Evolutionary conservation across 2,888 invertebrate genomes (phyloP), one percentile per base, ranked within the genome.

Genomic region (Netelia fuscicornis): DNA sequence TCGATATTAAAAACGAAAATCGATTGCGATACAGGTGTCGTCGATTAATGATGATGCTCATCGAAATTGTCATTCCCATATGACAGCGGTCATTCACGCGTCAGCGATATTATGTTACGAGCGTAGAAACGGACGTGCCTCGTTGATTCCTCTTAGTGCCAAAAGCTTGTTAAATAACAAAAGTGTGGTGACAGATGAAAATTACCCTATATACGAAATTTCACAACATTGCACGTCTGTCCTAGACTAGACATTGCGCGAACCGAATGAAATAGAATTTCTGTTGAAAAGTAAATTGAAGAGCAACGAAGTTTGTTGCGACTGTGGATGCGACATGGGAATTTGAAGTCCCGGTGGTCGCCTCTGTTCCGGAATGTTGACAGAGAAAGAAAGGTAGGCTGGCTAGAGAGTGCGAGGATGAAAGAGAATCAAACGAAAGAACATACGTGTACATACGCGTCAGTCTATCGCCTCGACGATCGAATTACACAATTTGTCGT

Each of bases 401-500:
- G 37, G 6, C 20, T 37, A 37, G 37, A 37, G 54, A n/a, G 54
- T n/a, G 54, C 54, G 8, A 8, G 54, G 17, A 54, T n/a, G 54
- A 54, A 17, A 52, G 52, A 13, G 52, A 54, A n/a, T 37, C 11
- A 48, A 48, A 48, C 11, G 48, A 37, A 48, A 10, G 48, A 48
- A 13, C 48, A 48, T 48, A 20, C 23, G 6, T 20, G 58, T 58
- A 58, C 20, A 17, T 56, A 56, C 11, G n/a, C 23, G 58, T 58
- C 48, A 70, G n/a, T 54, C 54, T 77, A 54, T 42, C 60, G 37
- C 25, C n/a, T 44, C 68, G 60, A 30, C 42, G 60, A 70, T 30
- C 60, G 60, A 70, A 78, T 70, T 78, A 48, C 60, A 60, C 68
- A 48, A 70, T 78, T 78, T 62, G 52, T 60, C 25, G 60, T n/a